Conservation (phyloP, 2,797 vertebrate species). For the Macropodus opercularis region DNA sequence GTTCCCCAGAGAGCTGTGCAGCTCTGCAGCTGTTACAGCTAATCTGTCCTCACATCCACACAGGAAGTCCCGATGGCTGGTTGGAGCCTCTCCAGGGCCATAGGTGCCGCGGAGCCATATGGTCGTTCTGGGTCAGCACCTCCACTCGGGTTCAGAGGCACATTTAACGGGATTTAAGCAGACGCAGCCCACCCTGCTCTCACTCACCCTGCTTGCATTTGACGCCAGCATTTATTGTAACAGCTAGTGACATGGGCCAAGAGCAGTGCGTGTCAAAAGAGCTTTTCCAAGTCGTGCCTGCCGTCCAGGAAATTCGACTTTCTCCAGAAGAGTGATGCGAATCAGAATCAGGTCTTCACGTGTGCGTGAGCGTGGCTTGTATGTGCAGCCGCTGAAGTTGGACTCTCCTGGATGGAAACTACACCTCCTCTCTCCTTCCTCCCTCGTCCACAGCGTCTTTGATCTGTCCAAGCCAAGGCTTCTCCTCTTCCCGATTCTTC, state of each 20-base stretch:
- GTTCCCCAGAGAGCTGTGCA: slow-evolving; percentile 50
- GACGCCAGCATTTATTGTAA: slow-evolving; percentile 33
- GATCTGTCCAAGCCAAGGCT: slow-evolving; percentile 55
- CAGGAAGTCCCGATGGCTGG: slow-evolving; percentile 23
- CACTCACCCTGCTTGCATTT: slow-evolving; percentile 20
- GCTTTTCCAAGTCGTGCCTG: slow-evolving; percentile 18
- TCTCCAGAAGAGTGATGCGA: slow-evolving; percentile 39
- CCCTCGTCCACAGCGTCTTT: slow-evolving; percentile 54
- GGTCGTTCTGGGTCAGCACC: slow-evolving; percentile 63
- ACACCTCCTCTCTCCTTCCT: slow-evolving; percentile 48
- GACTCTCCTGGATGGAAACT: slow-evolving; percentile 56
- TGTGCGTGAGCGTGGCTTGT: slow-evolving; percentile 19
- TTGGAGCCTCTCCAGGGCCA: slow-evolving; percentile 41
- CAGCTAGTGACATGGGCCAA: not conserved
- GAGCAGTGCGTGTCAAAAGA: slow-evolving; percentile 20
- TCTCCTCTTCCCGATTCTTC: slow-evolving; percentile 53
- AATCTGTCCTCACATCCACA: slow-evolving; percentile 26
- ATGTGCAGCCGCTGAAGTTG: slow-evolving; percentile 53
- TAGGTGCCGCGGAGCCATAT: slow-evolving; percentile 62
- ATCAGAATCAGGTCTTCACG: slow-evolving; percentile 24
- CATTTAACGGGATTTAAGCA: slow-evolving; percentile 54
- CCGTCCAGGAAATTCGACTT: slow-evolving; percentile 50
- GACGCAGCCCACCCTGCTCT: slow-evolving; percentile 32
- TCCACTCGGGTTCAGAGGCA: slow-evolving; percentile 62
- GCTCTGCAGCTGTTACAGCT: slow-evolving; percentile 65